Evolutionary conservation across 2,797 vertebrate species (phyloP).

Genomic region (Triplophysa bombifrons): DNA sequence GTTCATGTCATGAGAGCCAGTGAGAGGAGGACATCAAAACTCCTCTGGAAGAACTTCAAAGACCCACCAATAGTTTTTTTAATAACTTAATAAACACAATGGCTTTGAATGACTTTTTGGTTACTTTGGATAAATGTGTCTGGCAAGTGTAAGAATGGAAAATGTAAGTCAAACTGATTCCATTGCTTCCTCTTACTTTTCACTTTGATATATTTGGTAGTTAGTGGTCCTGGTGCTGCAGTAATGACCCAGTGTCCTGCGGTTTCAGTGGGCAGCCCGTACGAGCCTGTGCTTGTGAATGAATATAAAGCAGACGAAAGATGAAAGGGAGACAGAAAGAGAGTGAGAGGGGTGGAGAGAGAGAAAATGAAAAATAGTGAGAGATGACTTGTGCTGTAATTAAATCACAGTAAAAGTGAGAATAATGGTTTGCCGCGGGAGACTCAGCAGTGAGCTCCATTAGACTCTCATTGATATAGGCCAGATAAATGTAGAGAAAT

Average conservation of each 20-base stretch:
- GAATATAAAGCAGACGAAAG: no score
- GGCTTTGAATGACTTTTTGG: not conserved
- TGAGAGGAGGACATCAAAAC: not conserved
- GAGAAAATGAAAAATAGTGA: not conserved
- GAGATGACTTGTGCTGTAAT: constrained; percentile 27
- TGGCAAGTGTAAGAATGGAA: not conserved
- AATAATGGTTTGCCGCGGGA: constrained; percentile 32
- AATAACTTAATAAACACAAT: not conserved
- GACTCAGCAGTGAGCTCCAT: constrained; percentile 12
- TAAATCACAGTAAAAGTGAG: constrained; percentile 46
- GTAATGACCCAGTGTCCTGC: constrained; percentile 27
- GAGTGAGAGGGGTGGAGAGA: not conserved
- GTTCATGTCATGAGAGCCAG: not conserved
- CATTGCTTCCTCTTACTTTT: not conserved
- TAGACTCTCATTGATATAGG: constrained; percentile 14
- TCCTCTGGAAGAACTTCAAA: not conserved
- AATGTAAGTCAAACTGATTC: not conserved
- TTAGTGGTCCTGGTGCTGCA: not conserved
- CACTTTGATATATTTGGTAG: constrained; percentile 28
- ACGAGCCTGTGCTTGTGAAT: not conserved
- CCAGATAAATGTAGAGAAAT: not conserved
- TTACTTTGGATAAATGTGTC: not conserved
- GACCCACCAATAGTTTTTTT: not conserved
- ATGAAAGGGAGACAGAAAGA: not conserved
- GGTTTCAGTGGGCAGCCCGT: constrained; percentile 26